Base-by-base conservation (phyloP, 2,113 vertebrate species). In the Dermatemys mawii region DNA sequence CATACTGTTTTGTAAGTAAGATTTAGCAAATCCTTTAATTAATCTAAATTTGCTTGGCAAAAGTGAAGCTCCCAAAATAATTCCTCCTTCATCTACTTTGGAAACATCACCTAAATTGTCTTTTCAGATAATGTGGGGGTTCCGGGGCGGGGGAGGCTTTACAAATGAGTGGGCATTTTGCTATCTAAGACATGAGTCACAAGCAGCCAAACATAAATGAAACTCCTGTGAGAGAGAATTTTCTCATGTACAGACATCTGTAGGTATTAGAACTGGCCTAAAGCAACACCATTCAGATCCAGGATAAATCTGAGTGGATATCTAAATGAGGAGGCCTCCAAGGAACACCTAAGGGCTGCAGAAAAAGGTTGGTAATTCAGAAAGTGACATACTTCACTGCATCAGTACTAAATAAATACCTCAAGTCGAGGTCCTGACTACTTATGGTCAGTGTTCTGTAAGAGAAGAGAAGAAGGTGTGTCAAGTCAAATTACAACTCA, bases 251-350 rank as follows among this genome's bases (percentile, higher is more conserved):
- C 1, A 1, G 78, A 54, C 48, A 35, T 83, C 89, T 13, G 3
- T 57, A 55, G 76, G 38, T 76, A 81, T 83, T 63, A 44, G 90
- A 44, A 6, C 88, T 70, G 11, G 5, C 44, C n/a, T 87, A 84
- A 90, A 92, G 46, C 44, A 88, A 79, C 70, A 90, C 88, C 89
- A 87, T 82, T 89, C 53, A 80, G 46, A 73, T 79, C 87, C 46
- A 53, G 22, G 48, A 73, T n/a, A 87, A 92, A 94, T 12, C 22
- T 38, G 29, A 83, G 16, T 50, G 83, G 87, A 35, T 55, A 76
- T 22, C 27, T 44, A 55, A 53, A 48, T 53, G 22, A 29, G 17
- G 24, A 93, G 5, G 44, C 81, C 80, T 27, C 86, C 87, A 21
- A 63, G 29, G 32, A 38, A 57, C 11, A n/a, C 8, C 67, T 54